Evolutionary conservation across 2,113 vertebrate genomes (phyloP), one percentile per base, ranked within the genome.

Genomic region (Saccopteryx leptura): DNA sequence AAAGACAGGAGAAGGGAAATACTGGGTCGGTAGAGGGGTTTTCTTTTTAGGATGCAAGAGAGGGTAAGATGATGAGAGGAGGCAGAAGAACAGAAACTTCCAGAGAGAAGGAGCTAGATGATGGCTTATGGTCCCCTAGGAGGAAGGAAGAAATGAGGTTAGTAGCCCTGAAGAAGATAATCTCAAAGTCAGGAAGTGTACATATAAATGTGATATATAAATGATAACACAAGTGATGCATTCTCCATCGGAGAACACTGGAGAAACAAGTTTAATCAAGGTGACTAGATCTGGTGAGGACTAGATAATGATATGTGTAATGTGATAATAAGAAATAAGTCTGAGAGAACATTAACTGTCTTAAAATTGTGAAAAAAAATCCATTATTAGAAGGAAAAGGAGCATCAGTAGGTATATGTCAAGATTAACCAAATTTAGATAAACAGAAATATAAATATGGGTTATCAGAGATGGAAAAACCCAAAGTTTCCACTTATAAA

Each of bases 371-470:
- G 46, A 9, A 14, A 33, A 13, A 52, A 58, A 82, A 66, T 89
- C 6, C 24, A 81, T 81, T 46, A 23, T n/a, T 58, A n/a, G 14
- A 78, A 93, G 28, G 39, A 54, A 79, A 90, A 93, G 33, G 50
- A 65, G 5, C 93, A 12, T 15, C 3, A 78, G 68, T 26, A 71
- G 68, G 91, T 83, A 61, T 87, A 63, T 8, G 52, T 31, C 54
- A 84, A 82, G 17, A 93, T 60, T 82, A 5, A 68, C 26, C 33
- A 83, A 74, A 90, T 63, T 79, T 52, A 83, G 39, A 9, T 83
- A 91, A 89, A 86, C 58, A 88, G 56, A 72, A 87, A 65, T 56
- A 91, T 58, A 91, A 94, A 85, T 85, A 31, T 18, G 46, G 15
- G 58, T 26, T 60, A 71, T n/a, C 68, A 60, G 19, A 88, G 33